A percentile compares a stretch with the other conserved stretches of the same genome.
These are phyloP conservation scores for Caenorhabditis tropicalis DNA, from an alignment of 1,140 invertebrate genomes.

Conservation along the genomic window DNA sequence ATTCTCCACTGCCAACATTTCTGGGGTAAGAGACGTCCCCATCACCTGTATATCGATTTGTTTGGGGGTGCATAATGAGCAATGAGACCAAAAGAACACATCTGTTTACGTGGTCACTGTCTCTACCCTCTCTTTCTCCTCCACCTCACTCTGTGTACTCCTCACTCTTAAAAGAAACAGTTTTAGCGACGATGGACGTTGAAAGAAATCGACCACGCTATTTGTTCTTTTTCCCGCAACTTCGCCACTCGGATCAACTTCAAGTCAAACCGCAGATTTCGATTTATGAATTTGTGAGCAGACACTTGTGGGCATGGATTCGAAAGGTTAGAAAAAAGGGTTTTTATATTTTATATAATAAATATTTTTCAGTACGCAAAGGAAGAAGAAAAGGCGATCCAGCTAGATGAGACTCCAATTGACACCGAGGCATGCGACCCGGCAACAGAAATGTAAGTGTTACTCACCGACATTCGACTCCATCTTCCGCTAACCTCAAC, in stretches of 20 bases:
- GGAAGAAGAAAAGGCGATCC: too few relatives aligned
- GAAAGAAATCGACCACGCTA: too few relatives aligned
- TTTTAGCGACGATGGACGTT: background rate
- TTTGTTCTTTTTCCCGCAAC: constrained; percentile 5
- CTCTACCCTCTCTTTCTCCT: background rate
- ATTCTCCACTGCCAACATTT: constrained; percentile 48
- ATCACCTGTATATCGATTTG: constrained; percentile 20
- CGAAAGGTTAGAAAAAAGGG: background rate
- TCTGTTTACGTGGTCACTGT: background rate
- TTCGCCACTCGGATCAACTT: background rate
- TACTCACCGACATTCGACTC: constrained; percentile 26
- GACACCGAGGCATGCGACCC: too few relatives aligned
- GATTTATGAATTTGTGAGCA: background rate
- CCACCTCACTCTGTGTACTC: too few relatives aligned
- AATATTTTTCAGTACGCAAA: too few relatives aligned
- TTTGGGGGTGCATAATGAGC: background rate
- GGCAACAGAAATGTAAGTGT: background rate
- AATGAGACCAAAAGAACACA: background rate
- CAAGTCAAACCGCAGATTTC: background rate
- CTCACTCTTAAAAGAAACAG: background rate
- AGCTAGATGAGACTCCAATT: background rate
- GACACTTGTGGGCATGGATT: background rate
- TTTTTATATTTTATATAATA: background rate
- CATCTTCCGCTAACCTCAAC: constrained; percentile 29
- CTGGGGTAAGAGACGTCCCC: constrained; percentile 54